These are phyloP conservation scores for Neostethus bicornis DNA, from an alignment of 2,797 vertebrate genomes.

Conservation along the genomic window DNA sequence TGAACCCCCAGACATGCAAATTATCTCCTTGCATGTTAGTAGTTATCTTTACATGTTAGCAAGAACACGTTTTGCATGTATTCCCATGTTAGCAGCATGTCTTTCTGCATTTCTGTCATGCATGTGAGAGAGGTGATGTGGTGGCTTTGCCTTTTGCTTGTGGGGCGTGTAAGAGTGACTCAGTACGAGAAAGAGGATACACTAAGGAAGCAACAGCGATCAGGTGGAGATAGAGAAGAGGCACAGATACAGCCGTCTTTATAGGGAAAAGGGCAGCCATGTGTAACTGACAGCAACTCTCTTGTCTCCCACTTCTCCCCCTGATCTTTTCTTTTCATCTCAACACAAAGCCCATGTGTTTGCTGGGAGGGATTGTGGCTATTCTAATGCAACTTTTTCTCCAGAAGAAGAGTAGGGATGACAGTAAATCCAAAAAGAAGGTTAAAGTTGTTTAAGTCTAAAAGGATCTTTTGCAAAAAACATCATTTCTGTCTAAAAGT, in stretches of 20 bases:
- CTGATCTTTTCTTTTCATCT: constrained; percentile 15
- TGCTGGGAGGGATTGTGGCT: neutral
- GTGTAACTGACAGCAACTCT: constrained; percentile 58
- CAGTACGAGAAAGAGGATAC: constrained; percentile 38
- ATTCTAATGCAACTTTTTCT: neutral
- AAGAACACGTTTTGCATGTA: neutral
- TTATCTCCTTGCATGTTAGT: neutral
- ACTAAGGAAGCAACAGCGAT: constrained; percentile 51
- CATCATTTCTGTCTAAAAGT: neutral
- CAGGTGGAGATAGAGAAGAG: constrained; percentile 63
- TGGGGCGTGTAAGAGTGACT: constrained; percentile 74
- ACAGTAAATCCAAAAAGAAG: neutral
- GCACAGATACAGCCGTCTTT: constrained; percentile 69
- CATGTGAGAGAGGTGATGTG: constrained; percentile 49
- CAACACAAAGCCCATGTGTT: constrained; percentile 5
- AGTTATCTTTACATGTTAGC: neutral
- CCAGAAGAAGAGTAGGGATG: neutral
- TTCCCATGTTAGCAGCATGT: constrained; percentile 1
- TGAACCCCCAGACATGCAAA: neutral
- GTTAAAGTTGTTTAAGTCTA: neutral
- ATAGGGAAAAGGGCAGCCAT: constrained; percentile 62
- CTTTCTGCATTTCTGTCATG: neutral
- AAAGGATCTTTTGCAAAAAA: neutral
- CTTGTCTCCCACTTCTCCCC: constrained; percentile 10
- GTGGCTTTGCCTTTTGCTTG: constrained; percentile 69